Evolutionary conservation across 2,888 invertebrate genomes (phyloP).

Genomic region (Agrochola lychnidis): DNA sequence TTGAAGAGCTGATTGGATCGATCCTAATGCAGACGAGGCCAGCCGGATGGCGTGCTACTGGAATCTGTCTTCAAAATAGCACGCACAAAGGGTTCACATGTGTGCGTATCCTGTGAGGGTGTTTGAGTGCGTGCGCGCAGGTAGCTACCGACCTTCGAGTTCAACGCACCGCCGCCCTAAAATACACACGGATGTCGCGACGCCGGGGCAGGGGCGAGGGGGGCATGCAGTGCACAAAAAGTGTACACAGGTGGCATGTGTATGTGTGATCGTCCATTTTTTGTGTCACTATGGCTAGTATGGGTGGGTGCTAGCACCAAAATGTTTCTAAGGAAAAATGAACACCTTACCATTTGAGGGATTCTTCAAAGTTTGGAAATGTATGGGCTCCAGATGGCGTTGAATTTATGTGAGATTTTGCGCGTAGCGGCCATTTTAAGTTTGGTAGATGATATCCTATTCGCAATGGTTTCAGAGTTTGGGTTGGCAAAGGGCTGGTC

Average conservation of each 20-base stretch:
- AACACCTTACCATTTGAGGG: not conserved
- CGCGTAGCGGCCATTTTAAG: not conserved
- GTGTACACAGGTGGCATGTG: slow-evolving; percentile 41
- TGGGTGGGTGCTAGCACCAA: not conserved
- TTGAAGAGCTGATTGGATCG: not conserved
- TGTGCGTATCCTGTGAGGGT: slow-evolving; percentile 31
- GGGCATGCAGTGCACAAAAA: slow-evolving; percentile 43
- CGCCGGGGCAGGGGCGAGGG: slow-evolving; percentile 14
- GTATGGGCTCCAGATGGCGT: not conserved
- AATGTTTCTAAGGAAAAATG: not conserved
- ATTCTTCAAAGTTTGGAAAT: not conserved
- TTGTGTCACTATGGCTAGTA: not conserved
- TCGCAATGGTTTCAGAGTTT: not conserved
- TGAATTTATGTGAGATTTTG: too few species aligned
- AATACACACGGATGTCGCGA: slow-evolving; percentile 67
- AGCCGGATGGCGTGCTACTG: not conserved
- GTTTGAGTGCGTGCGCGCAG: slow-evolving; percentile 65
- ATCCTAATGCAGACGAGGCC: not conserved
- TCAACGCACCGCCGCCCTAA: slow-evolving; percentile 74
- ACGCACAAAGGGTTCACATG: slow-evolving; percentile 28
- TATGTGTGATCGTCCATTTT: slow-evolving; percentile 20
- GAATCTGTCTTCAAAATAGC: slow-evolving; percentile 39
- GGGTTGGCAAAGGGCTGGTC: not conserved
- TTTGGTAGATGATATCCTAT: not conserved
- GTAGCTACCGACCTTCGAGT: slow-evolving; percentile 77